These are phyloP conservation scores for Donacobius atricapilla DNA, from an alignment of 2,113 vertebrate species.

Conservation along the genomic window DNA sequence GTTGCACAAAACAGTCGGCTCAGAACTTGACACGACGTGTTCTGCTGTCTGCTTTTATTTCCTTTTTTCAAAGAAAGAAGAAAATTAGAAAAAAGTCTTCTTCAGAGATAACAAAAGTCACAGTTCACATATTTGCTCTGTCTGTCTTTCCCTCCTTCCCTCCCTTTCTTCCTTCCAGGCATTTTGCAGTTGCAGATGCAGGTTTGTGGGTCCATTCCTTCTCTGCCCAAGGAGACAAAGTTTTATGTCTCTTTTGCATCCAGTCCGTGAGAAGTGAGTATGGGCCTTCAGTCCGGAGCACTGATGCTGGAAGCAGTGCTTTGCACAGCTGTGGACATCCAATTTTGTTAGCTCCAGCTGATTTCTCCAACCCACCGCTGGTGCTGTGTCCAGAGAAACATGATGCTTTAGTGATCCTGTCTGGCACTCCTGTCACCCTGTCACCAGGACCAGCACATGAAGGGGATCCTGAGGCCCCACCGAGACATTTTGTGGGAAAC, in stretches of 20 bases:
- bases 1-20: not conserved
- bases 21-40: not conserved
- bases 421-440: not conserved
- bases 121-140: not conserved
- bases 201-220: not conserved
- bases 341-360: not conserved
- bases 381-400: not conserved
- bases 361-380: accelerated
- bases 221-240: not conserved
- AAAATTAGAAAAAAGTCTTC: not conserved
- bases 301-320: not conserved
- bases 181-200: not conserved
- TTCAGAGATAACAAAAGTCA: not conserved
- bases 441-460: accelerated
- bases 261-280: not conserved
- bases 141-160: not conserved
- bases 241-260: not conserved
- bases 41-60: not conserved
- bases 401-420: not conserved
- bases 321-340: not conserved
- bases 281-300: not conserved
- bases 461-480: not conserved
- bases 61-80: not conserved
- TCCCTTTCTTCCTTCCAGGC: not conserved
- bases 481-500: accelerated